phyloP scores from a whole-genome alignment of 1,140 invertebrate genomes.

The Sarcophaga peregrina region DNA sequence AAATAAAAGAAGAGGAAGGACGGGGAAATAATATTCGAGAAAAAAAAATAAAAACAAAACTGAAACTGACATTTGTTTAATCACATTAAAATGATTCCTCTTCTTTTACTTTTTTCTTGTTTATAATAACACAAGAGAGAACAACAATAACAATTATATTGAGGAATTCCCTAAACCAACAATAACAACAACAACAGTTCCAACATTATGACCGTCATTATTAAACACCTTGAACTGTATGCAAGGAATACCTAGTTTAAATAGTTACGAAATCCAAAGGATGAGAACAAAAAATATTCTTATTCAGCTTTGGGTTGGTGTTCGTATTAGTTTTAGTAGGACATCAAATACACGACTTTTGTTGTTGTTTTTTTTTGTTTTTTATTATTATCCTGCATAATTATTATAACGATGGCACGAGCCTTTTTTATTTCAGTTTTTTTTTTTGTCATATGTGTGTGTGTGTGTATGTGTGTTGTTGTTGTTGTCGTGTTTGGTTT shows the following conservation, averaged over 20 bases:
- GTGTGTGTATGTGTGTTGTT: no score
- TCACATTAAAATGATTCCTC: neutral
- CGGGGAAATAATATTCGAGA: neutral
- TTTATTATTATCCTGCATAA: slow-evolving; percentile 33
- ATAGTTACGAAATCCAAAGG: neutral
- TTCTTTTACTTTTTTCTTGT: neutral
- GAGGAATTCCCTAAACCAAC: neutral
- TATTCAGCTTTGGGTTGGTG: no score
- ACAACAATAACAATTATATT: neutral
- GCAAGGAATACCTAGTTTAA: neutral
- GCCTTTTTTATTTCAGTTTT: slow-evolving; percentile 27
- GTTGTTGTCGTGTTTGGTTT: slow-evolving; percentile 6
- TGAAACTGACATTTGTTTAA: neutral
- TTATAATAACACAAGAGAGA: neutral
- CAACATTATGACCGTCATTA: neutral
- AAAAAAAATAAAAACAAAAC: neutral
- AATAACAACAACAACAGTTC: neutral
- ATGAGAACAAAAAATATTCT: neutral
- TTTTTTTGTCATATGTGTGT: neutral
- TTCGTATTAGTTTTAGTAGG: neutral
- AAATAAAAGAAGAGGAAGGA: no score
- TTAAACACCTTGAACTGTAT: slow-evolving; percentile 6
- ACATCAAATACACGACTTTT: neutral
- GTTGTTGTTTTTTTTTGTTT: neutral
- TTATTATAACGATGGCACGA: slow-evolving; percentile 34